Base-by-base conservation (phyloP, 2,113 vertebrate species). In the Rafetus swinhoei region DNA sequence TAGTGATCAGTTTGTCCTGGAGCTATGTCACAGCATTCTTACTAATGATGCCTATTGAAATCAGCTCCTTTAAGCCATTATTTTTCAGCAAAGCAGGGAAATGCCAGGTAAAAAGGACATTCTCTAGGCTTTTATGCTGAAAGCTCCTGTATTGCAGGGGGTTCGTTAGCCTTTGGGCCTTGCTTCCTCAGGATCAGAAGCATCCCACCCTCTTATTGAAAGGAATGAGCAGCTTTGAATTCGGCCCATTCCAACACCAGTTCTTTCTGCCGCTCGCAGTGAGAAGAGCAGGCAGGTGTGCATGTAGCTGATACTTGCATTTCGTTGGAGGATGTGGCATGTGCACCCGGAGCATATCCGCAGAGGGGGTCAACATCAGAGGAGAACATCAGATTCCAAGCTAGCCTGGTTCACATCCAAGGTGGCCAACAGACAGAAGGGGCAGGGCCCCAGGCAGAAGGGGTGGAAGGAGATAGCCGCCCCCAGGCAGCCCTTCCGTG, bases 181-280 rank as follows among this genome's bases (percentile, higher is more conserved):
- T 93, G 88, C 92, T 94, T 91, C 88, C 60, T 90, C 91, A 57
- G 92, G 79, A 91, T 95, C 92, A 85, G 90, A 94, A 91, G 92
- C 92, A 95, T 90, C 82, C 94, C 86, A 94, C 91, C 91, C 88
- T 93, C 0, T 0, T 82, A 90, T 88, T 96, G 81, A 86, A 88
- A 94, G 91, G 86, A 85, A 81, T 0, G 3, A 60, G 92, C 92
- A 92, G 55, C 79, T 95, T 94, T 92, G 88, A 92, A 95, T 77
- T 79, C 86, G 93, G 77, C 80, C 80, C 74, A 0, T 90, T 94
- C 22, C 6, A 86, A 82, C 77, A 86, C 90, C 76, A 88, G 0
- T 45, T 45, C 45, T 45, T 81, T 59, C 79, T 14, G 53, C 83
- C 94, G 29, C 91, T 86, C 82, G 59, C 16, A 3, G 94, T 0